Conservation (phyloP, 1,140 invertebrate species). For the Drosophila baimaii region DNA sequence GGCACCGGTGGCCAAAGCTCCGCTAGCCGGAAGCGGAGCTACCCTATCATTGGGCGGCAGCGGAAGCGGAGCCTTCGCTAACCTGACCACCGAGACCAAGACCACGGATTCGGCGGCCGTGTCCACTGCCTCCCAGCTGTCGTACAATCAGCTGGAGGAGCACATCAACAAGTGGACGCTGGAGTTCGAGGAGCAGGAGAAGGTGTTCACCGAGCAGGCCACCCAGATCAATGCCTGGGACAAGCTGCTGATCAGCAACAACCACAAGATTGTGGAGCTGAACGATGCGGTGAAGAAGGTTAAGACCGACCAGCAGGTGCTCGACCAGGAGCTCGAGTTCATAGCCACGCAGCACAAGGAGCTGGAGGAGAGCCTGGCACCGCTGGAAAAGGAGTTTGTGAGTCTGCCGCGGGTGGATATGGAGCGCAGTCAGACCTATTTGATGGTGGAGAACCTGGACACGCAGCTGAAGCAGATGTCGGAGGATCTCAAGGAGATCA, state of each 20-base stretch:
- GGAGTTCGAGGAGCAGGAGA: constrained; percentile 97
- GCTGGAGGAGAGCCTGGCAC: constrained; percentile 93
- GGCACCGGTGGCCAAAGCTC: constrained; percentile 35
- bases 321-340: constrained; percentile 98
- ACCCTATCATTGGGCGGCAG: constrained; percentile 29
- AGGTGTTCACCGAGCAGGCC: constrained; percentile 96
- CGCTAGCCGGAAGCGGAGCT: constrained; percentile 35
- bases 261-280: constrained; percentile 94
- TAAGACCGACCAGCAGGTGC: constrained; percentile 93
- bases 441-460: constrained; percentile 94
- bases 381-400: constrained; percentile 92
- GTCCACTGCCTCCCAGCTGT: constrained; percentile 85
- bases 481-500: constrained; percentile 97
- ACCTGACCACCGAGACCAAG: constrained; percentile 66
- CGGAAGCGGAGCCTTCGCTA: constrained; percentile 66
- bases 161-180: constrained; percentile 97
- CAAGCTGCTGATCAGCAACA: constrained; percentile 94
- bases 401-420: constrained; percentile 91
- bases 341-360: constrained; percentile 96
- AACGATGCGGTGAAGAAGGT: constrained; percentile 94
- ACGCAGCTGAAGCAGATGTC: constrained; percentile 97
- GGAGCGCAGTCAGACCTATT: constrained; percentile 94
- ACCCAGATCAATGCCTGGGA: constrained; percentile 98
- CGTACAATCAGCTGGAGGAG: constrained; percentile 95
- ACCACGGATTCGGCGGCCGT: constrained; percentile 66